These are phyloP conservation scores for Lepus townsendii DNA, from an alignment of 2,797 vertebrate species.

Conservation along the genomic window DNA sequence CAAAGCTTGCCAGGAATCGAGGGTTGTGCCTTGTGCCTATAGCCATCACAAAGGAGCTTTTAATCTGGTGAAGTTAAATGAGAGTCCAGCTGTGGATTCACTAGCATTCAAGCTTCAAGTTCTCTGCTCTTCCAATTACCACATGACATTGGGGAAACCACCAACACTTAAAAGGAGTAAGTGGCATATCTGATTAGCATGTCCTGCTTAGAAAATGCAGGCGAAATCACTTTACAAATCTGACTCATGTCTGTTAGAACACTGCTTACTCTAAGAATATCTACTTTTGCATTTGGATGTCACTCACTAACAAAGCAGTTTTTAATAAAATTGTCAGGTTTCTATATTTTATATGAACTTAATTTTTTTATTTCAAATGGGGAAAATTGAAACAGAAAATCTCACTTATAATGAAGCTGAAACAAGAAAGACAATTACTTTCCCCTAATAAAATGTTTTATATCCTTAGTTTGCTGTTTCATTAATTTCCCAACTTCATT, in stretches of 20 bases:
- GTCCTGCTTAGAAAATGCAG: not conserved
- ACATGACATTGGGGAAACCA: not conserved
- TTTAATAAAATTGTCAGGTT: slow-evolving; percentile 36
- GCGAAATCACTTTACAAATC: slow-evolving; percentile 13
- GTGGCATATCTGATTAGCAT: not conserved
- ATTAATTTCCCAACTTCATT: slow-evolving; percentile 75
- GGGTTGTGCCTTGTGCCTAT: not conserved
- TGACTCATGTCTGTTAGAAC: slow-evolving; percentile 27
- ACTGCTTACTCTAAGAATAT: slow-evolving; percentile 10
- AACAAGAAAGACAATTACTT: slow-evolving; percentile 75
- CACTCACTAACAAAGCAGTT: not conserved
- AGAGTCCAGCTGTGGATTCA: slow-evolving; percentile 22
- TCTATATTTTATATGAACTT: slow-evolving; percentile 61
- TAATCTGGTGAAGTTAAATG: slow-evolving; percentile 52
- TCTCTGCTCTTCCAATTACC: not conserved
- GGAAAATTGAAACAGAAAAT: slow-evolving; percentile 67
- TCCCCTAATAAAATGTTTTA: slow-evolving; percentile 73
- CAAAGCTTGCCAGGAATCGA: not conserved
- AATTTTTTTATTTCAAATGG: slow-evolving; percentile 55
- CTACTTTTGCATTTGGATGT: not conserved
- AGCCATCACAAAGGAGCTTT: slow-evolving; percentile 31
- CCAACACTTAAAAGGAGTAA: not conserved
- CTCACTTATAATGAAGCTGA: slow-evolving; percentile 57
- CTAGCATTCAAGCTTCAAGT: not conserved
- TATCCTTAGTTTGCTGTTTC: slow-evolving; percentile 76